These are phyloP conservation scores for Harlomillsia oculata DNA, from an alignment of 1,140 invertebrate species.

Conservation along the genomic window DNA sequence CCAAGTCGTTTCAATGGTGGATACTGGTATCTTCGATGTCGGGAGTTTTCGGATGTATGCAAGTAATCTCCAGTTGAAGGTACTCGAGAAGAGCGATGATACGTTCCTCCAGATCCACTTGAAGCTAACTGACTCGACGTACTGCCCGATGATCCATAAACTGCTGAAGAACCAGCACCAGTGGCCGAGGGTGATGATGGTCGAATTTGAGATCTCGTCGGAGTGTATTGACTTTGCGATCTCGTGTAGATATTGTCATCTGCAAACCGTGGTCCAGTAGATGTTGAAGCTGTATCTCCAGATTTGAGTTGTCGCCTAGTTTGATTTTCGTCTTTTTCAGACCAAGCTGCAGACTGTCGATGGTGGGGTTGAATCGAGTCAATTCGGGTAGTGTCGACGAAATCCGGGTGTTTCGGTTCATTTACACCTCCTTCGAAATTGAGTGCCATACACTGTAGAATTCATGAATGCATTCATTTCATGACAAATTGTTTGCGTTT, in stretches of 20 bases:
- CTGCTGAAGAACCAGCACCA: slow-evolving; percentile 2
- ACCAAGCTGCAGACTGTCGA: slow-evolving; percentile 32
- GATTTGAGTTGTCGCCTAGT: slow-evolving; percentile 30
- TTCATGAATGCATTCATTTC: too few relatives aligned
- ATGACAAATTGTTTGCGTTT: neutral
- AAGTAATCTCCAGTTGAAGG: slow-evolving; percentile 23
- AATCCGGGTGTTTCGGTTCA: slow-evolving; percentile 23
- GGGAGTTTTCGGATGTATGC: slow-evolving; percentile 2
- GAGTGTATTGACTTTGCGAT: neutral
- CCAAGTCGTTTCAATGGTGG: slow-evolving; percentile 28
- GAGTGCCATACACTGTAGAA: neutral
- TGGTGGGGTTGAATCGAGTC: slow-evolving; percentile 25
- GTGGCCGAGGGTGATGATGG: neutral
- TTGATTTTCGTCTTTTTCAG: slow-evolving; percentile 6
- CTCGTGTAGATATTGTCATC: slow-evolving; percentile 23
- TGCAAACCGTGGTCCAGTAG: slow-evolving; percentile 14
- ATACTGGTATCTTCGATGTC: slow-evolving; percentile 21
- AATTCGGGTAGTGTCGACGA: neutral
- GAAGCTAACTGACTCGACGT: slow-evolving; percentile 6
- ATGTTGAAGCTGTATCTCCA: slow-evolving; percentile 15
- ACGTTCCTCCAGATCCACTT: too few relatives aligned
- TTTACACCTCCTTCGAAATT: slow-evolving; percentile 24
- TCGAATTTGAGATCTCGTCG: too few relatives aligned
- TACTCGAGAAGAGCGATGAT: slow-evolving; percentile 26
- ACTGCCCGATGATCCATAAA: slow-evolving; percentile 1